Conservation (phyloP, 2,113 vertebrate genomes). For the Poecile atricapillus region DNA sequence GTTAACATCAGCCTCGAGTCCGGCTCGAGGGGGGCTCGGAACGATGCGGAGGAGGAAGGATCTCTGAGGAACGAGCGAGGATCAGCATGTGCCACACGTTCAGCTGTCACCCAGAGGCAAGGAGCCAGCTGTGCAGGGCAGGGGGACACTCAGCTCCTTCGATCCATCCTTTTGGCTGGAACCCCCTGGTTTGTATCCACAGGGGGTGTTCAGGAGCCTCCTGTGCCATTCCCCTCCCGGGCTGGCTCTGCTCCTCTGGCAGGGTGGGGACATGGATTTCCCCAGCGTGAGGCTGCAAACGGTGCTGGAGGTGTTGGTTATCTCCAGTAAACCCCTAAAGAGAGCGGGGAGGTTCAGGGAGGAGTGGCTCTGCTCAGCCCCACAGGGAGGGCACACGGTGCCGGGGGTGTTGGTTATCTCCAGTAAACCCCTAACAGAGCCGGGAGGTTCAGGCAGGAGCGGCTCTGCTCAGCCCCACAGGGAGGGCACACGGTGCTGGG, state of each 20-base stretch:
- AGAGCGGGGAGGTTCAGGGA: not conserved
- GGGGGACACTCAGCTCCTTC: too few species aligned
- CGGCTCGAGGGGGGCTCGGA: not conserved
- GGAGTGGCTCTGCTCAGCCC: not conserved
- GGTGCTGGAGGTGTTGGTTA: not conserved
- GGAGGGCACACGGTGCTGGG: rapidly evolving
- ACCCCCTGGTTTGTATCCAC: not conserved
- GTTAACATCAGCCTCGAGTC: not conserved
- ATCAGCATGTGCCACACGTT: rapidly evolving
- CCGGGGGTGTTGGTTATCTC: too few species aligned
- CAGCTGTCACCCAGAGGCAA: not conserved
- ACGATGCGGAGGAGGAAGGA: not conserved
- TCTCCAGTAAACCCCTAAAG: not conserved
- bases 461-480: rapidly evolving
- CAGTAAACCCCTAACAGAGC: not conserved
- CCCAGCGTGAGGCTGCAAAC: not conserved
- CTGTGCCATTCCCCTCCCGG: rapidly evolving
- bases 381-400: rapidly evolving
- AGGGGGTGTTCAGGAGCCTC: rapidly evolving
- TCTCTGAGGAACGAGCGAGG: not conserved
- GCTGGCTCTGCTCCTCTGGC: not conserved
- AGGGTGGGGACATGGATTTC: rapidly evolving
- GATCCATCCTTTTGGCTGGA: rapidly evolving
- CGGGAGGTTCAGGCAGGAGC: not conserved
- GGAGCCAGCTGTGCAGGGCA: not conserved